These are phyloP conservation scores for Ammodytes marinus DNA, from an alignment of 2,113 vertebrate species.

Conservation along the genomic window DNA sequence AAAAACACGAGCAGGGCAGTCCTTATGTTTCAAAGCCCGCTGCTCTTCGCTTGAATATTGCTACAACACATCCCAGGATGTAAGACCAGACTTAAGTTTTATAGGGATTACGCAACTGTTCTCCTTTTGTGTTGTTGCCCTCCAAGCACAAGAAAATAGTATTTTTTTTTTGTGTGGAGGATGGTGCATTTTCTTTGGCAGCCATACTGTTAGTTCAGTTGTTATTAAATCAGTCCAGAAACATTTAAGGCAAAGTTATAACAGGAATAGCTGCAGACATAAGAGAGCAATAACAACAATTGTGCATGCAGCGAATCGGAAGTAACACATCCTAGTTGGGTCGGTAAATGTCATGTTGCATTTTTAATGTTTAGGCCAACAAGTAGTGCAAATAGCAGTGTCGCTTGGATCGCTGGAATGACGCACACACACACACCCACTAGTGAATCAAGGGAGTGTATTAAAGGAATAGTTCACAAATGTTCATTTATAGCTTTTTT, in stretches of 20 bases:
- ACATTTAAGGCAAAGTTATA: conserved; percentile 32
- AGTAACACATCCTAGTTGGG: conserved; percentile 41
- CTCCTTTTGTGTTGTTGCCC: conserved; percentile 22
- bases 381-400: conserved; percentile 16
- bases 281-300: conserved; percentile 30
- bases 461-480: too few species aligned
- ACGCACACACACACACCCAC: neutral
- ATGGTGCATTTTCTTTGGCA: conserved; percentile 51
- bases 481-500: too few species aligned
- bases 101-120: conserved; percentile 22
- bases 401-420: conserved; percentile 14
- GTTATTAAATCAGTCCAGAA: conserved; percentile 45
- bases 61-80: conserved; percentile 31
- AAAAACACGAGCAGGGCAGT: conserved; percentile 53
- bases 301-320: conserved; percentile 37
- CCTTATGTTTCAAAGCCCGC: conserved; percentile 49
- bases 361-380: conserved; percentile 59
- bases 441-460: too few species aligned
- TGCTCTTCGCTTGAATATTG: conserved; percentile 51
- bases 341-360: conserved; percentile 58
- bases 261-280: conserved; percentile 9
- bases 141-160: conserved; percentile 29
- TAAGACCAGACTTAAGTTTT: conserved; percentile 15
- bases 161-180: conserved; percentile 22
- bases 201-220: conserved; percentile 38